Evolutionary conservation across 2,113 vertebrate species (phyloP).

Genomic region (Rhombomys opimus): DNA sequence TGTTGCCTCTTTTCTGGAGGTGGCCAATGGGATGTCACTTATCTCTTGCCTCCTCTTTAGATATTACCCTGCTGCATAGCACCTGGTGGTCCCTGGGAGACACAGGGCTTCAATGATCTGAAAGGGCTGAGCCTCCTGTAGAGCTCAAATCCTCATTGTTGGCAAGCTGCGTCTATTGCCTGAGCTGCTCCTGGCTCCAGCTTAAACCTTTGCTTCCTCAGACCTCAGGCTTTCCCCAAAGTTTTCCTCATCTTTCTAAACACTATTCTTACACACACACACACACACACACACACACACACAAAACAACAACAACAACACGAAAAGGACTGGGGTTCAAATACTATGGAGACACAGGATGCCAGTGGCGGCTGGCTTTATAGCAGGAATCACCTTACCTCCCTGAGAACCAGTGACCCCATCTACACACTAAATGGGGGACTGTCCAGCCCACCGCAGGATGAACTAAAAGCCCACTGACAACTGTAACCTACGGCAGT

Average conservation of each 20-base stretch:
- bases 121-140: background rate
- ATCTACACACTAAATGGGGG: background rate
- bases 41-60: background rate
- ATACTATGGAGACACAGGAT: background rate
- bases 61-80: background rate
- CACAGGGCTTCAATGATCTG: background rate
- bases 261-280: background rate
- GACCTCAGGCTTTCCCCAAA: conserved; percentile 23
- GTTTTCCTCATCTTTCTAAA: conserved; percentile 7
- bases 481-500: background rate
- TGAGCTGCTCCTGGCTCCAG: background rate
- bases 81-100: background rate
- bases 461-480: background rate
- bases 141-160: background rate
- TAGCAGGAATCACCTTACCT: background rate
- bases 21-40: background rate
- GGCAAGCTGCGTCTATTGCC: background rate
- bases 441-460: background rate
- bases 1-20: conserved; percentile 50
- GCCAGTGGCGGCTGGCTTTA: background rate
- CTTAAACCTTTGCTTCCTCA: background rate
- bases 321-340: conserved; percentile 23
- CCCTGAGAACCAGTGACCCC: background rate
- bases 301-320: background rate
- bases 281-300: background rate